phyloP scores from a whole-genome alignment of 2,797 vertebrate species.

The Hipposideros larvatus region DNA sequence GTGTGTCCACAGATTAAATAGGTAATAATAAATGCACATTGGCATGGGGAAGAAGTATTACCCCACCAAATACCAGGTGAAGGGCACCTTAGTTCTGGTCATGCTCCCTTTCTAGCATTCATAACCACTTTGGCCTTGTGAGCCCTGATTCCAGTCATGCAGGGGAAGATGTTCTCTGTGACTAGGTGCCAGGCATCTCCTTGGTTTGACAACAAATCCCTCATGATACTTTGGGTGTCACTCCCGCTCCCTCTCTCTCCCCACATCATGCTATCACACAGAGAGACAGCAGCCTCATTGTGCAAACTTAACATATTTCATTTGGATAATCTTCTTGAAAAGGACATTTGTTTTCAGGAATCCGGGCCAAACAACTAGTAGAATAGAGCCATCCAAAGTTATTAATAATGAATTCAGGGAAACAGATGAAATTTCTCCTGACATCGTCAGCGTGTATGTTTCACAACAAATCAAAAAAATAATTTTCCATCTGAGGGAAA shows the following conservation, averaged over 20 bases:
- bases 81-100: not conserved
- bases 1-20: not conserved
- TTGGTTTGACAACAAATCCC: not conserved
- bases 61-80: not conserved
- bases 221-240: not conserved
- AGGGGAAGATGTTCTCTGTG: fast-evolving
- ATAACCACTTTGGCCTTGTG: not conserved
- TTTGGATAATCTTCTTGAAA: constrained; percentile 30
- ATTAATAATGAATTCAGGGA: constrained; percentile 59
- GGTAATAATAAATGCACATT: not conserved
- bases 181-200: not conserved
- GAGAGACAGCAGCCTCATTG: not conserved
- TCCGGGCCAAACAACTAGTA: constrained; percentile 39
- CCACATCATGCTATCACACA: not conserved
- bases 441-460: constrained; percentile 3
- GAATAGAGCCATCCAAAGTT: constrained; percentile 33
- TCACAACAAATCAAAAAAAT: constrained; percentile 69
- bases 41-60: fast-evolving
- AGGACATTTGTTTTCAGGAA: constrained; percentile 70
- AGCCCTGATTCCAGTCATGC: not conserved
- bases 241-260: fast-evolving
- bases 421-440: constrained; percentile 63
- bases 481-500: constrained; percentile 53
- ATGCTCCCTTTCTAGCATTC: not conserved
- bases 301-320: not conserved